phyloP scores from a whole-genome alignment of 2,113 vertebrate genomes.

The Sisor rabdophorus region DNA sequence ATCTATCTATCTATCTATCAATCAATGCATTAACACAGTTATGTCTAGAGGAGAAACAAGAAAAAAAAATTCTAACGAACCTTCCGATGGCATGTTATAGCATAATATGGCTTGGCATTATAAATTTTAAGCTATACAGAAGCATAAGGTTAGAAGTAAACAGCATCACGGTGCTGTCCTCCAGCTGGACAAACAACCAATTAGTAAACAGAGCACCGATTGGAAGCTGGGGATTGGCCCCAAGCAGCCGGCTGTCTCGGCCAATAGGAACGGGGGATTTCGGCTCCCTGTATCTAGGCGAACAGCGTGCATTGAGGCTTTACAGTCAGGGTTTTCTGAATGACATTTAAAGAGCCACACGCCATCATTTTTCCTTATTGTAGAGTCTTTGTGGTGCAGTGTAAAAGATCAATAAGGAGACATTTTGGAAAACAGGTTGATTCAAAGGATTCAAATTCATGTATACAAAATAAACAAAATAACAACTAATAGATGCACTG shows the following conservation, averaged over 20 bases:
- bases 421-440: neutral
- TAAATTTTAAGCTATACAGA: constrained; percentile 25
- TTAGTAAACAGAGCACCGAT: constrained; percentile 33
- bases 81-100: neutral
- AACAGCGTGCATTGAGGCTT: constrained; percentile 46
- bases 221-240: constrained; percentile 52
- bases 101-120: constrained; percentile 10
- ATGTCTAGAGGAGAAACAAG: neutral
- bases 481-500: too few species aligned
- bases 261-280: constrained; percentile 44
- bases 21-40: neutral
- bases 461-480: too few species aligned
- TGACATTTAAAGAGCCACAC: constrained; percentile 50
- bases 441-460: too few species aligned
- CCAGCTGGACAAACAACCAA: constrained; percentile 44
- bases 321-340: constrained; percentile 50
- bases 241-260: constrained; percentile 22
- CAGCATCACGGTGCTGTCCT: constrained; percentile 43
- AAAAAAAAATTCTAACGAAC: neutral
- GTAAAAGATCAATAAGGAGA: neutral
- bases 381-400: constrained; percentile 15
- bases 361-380: constrained; percentile 23
- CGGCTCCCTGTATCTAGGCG: constrained; percentile 57
- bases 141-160: constrained; percentile 39
- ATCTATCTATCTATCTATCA: too few species aligned